Evolutionary conservation across 2,113 vertebrate species (phyloP).

Genomic region (Chamaea fasciata): DNA sequence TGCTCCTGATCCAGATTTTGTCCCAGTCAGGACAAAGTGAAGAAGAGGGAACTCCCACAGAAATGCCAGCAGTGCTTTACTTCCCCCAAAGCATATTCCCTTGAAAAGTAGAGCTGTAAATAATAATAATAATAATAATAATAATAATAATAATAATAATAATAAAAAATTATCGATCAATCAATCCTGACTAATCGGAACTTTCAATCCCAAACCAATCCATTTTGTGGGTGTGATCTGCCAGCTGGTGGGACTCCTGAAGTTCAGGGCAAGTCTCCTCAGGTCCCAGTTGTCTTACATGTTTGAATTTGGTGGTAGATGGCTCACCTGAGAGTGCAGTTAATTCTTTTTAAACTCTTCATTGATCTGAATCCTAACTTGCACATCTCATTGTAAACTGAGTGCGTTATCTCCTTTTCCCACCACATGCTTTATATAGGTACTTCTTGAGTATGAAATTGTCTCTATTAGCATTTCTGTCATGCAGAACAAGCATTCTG

Average conservation of each 20-base stretch:
- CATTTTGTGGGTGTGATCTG: neutral
- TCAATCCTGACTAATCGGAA: neutral
- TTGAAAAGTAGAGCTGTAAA: neutral
- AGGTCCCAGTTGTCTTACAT: neutral
- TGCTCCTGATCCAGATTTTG: neutral
- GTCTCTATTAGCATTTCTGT: constrained; percentile 30
- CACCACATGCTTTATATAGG: neutral
- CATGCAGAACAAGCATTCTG: neutral
- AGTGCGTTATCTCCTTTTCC: neutral
- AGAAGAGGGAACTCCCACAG: neutral
- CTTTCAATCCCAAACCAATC: neutral
- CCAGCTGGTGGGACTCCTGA: neutral
- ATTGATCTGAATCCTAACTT: neutral
- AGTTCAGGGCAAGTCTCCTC: neutral
- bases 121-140: neutral
- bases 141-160: neutral
- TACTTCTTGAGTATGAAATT: neutral
- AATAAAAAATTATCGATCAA: neutral
- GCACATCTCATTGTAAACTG: neutral
- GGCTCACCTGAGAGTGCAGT: neutral
- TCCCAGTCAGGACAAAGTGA: neutral
- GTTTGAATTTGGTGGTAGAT: neutral
- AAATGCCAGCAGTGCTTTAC: neutral
- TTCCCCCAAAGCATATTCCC: neutral
- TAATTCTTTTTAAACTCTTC: neutral